Conservation (phyloP, 2,888 invertebrate genomes). For the Meloe dianella region DNA sequence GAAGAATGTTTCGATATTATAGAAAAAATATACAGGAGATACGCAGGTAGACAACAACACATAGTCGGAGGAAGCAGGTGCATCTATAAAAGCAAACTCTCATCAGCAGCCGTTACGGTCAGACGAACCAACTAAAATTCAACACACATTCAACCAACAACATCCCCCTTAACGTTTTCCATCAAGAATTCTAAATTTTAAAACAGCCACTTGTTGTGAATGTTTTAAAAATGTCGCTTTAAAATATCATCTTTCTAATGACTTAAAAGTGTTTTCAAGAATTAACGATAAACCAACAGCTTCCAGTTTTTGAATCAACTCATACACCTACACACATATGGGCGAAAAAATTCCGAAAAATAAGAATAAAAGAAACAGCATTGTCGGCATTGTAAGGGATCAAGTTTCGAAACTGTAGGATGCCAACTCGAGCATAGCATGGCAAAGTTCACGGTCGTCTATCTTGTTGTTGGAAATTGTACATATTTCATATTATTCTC, state of each 20-base stretch:
- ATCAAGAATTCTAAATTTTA: background rate
- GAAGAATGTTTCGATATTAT: background rate
- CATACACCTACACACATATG: slow-evolving; percentile 22
- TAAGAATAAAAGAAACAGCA: slow-evolving; percentile 30
- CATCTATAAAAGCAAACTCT: slow-evolving; percentile 32
- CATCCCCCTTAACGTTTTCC: background rate
- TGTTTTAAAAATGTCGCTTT: background rate
- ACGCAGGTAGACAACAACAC: slow-evolving; percentile 50
- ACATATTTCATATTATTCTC: background rate
- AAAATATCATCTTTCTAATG: background rate
- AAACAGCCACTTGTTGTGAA: background rate
- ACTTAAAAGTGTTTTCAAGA: background rate
- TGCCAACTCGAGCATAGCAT: slow-evolving; percentile 38
- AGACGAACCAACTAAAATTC: slow-evolving; percentile 16
- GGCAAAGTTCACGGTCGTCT: slow-evolving; percentile 45
- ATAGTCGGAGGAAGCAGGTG: slow-evolving; percentile 55
- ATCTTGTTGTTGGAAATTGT: slow-evolving; percentile 20
- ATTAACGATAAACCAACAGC: too few species aligned
- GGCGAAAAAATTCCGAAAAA: background rate
- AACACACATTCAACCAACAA: slow-evolving; percentile 14
- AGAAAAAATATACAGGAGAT: slow-evolving; percentile 43
- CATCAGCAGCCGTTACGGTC: slow-evolving; percentile 24
- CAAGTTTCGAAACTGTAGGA: slow-evolving; percentile 41
- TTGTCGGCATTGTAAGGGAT: slow-evolving; percentile 32
- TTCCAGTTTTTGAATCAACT: background rate